Evolutionary conservation across 2,113 vertebrate species (phyloP), one percentile per base, ranked within the genome.

Genomic region (Phaethornis superciliosus): DNA sequence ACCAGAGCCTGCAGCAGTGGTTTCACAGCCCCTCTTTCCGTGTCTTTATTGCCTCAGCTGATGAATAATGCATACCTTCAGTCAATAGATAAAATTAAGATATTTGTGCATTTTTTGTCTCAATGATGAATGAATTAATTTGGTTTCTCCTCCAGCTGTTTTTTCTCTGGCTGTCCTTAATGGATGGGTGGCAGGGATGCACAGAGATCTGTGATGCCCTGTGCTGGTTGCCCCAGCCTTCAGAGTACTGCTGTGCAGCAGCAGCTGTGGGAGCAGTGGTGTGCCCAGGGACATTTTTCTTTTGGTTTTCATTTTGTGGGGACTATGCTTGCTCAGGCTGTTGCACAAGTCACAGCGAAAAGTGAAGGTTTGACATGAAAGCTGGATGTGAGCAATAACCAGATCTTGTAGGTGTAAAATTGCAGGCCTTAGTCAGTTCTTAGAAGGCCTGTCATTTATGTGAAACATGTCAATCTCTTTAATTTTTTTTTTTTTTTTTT

Each of bases 51-150:
- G 24, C 94, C 91, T 95, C 80, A 92, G 94, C 76, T 91, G 77
- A 88, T 98, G 96, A 97, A 96, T 97, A 97, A 97, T 97, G 92
- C 7, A 91, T 95, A 68, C 37, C 76, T 88, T 85, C 75, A 27
- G 88, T 88, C 96, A 95, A 95, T 93, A 97, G 96, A 98, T 97
- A 95, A 97, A 97, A 95, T 96, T 60, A 91, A 96, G 89, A 94
- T 96, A 97, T 97, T 97, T 97, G 95, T 97, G 76, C 3, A 1
- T 95, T 84, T 96, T 98, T 97, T 96, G 89, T 96, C 81, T 94
- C 79, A 74, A 88, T 87, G 92, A 95, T 97, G 91, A 97, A 97
- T 98, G 96, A 91, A 97, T 96, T 95, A 96, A 97, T 97, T 97
- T 72, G 8, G 26, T 72, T 97, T 93, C 59, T 84, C 33, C 60